phyloP scores from a whole-genome alignment of 2,888 invertebrate genomes.

The Parnassius smintheus region DNA sequence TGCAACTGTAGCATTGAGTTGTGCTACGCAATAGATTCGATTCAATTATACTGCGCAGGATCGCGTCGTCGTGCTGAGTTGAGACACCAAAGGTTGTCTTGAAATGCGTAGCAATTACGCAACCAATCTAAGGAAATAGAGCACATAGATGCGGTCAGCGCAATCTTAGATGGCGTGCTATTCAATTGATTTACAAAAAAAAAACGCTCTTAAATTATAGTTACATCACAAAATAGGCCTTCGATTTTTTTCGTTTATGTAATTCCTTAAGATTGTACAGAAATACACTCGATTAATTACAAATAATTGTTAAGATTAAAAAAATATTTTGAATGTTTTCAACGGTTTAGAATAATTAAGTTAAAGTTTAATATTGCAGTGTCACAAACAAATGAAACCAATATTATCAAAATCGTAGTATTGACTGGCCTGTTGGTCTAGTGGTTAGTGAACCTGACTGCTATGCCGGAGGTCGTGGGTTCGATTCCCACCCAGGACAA shows the following conservation, averaged over 20 bases:
- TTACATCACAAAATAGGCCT: slow-evolving; percentile 17
- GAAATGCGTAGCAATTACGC: slow-evolving; percentile 49
- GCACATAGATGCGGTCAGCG: slow-evolving; percentile 49
- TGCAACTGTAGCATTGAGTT: slow-evolving; percentile 34
- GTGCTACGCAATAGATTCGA: slow-evolving; percentile 47
- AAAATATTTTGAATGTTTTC: neutral
- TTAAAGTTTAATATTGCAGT: too few relatives aligned
- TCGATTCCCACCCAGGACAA: too few relatives aligned
- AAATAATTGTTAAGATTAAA: neutral
- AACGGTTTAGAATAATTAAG: too few relatives aligned
- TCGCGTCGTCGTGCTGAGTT: slow-evolving; percentile 51
- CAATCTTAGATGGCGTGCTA: slow-evolving; percentile 31
- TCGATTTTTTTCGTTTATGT: neutral
- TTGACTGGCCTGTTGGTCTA: too few relatives aligned
- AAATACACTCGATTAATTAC: neutral
- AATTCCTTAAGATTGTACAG: slow-evolving; percentile 1
- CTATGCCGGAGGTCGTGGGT: too few relatives aligned
- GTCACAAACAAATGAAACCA: too few relatives aligned
- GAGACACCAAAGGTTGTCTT: slow-evolving; percentile 54
- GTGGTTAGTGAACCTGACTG: too few relatives aligned
- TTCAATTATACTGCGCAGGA: slow-evolving; percentile 48
- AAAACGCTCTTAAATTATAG: neutral
- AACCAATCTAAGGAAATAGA: slow-evolving; percentile 42
- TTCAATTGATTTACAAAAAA: slow-evolving; percentile 23
- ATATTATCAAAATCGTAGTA: too few relatives aligned